phyloP scores from a whole-genome alignment of 2,113 vertebrate genomes.

The Triplophysa siluroides region DNA sequence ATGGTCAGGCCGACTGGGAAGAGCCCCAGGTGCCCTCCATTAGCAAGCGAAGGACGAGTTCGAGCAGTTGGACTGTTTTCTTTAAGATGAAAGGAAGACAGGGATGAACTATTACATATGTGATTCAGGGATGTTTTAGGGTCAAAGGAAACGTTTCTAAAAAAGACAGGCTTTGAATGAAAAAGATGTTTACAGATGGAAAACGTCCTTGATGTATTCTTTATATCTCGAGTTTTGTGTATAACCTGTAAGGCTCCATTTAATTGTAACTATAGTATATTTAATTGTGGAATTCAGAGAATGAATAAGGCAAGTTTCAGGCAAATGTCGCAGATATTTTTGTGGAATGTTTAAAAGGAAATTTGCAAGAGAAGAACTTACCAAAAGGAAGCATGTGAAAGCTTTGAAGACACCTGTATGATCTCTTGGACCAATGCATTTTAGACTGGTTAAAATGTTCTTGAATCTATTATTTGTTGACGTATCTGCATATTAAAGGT shows the following conservation, averaged over 20 bases:
- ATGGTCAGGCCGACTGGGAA: not conserved
- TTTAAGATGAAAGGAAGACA: constrained; percentile 34
- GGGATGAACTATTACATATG: constrained; percentile 4
- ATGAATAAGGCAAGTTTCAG: not conserved
- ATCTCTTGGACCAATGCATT: not conserved
- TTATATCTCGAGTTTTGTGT: not conserved
- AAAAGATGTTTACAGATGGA: not conserved
- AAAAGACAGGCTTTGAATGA: not conserved
- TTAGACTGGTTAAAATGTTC: not conserved
- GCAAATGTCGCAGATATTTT: not conserved
- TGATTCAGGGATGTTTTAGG: not conserved
- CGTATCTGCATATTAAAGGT: too few relatives aligned
- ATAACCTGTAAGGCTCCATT: not conserved
- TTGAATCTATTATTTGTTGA: too few relatives aligned
- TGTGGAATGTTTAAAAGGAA: not conserved
- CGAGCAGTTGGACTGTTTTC: constrained; percentile 29
- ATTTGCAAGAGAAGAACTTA: too few relatives aligned
- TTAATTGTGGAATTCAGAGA: not conserved
- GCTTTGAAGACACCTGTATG: too few relatives aligned
- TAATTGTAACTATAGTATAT: not conserved
- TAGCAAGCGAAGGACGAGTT: constrained; percentile 19
- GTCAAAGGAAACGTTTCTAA: constrained; percentile 8
- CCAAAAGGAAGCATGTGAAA: too few relatives aligned
- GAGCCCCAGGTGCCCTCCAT: constrained; percentile 39
- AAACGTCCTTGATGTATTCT: not conserved